Evolutionary conservation across 92 coral and sea anemone genomes (phyloP).

Genomic region (Nematostella vectensis): DNA sequence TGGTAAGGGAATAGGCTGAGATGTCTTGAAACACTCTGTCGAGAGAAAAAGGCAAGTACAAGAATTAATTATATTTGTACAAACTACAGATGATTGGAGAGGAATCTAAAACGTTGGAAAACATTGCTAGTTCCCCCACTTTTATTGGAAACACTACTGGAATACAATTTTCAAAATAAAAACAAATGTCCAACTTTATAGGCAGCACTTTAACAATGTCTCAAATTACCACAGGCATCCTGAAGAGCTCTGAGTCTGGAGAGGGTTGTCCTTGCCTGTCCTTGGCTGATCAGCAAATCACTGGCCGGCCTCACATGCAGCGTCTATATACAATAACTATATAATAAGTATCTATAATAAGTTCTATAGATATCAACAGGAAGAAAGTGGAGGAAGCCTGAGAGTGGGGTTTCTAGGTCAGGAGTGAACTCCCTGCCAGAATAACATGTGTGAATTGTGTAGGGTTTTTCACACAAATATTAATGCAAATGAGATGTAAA

Average conservation of each 20-base stretch:
- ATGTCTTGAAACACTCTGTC: slow-evolving; percentile 34
- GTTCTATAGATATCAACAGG: not conserved
- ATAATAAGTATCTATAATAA: not conserved
- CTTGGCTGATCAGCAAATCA: slow-evolving; percentile 62
- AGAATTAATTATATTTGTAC: too few relatives aligned
- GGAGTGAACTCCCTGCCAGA: not conserved
- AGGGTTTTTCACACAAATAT: too few relatives aligned
- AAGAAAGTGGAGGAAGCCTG: slow-evolving; percentile 1
- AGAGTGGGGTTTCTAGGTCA: too few relatives aligned
- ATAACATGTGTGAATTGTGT: too few relatives aligned
- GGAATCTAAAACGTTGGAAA: too few relatives aligned
- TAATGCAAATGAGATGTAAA: too few relatives aligned
- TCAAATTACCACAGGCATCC: slow-evolving; percentile 79
- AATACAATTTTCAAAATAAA: too few relatives aligned
- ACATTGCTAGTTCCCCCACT: too few relatives aligned
- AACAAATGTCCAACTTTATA: too few relatives aligned
- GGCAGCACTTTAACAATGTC: too few relatives aligned
- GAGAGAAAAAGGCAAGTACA: not conserved
- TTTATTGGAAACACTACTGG: too few relatives aligned
- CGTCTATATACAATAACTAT: slow-evolving; percentile 10
- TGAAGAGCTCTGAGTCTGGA: slow-evolving; percentile 87
- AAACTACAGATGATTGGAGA: too few relatives aligned
- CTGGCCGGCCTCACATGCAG: slow-evolving; percentile 68
- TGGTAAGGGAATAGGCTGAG: slow-evolving; percentile 61
- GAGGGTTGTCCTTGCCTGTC: slow-evolving; percentile 58